These are phyloP conservation scores for Cirrhinus mrigala DNA, from an alignment of 2,797 vertebrate species.

Conservation along the genomic window DNA sequence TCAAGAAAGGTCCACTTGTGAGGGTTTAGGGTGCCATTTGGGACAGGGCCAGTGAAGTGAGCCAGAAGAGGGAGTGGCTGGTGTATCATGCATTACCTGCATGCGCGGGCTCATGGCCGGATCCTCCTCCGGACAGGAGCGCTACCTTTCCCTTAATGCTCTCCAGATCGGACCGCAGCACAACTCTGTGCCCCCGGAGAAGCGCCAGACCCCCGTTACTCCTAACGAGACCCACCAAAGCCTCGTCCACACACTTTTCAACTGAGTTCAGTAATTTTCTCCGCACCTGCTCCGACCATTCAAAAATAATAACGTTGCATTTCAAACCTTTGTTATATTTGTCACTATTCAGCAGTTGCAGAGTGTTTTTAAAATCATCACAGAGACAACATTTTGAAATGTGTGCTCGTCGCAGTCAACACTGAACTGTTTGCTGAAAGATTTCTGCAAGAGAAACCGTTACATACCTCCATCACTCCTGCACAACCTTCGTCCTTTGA, in stretches of 20 bases:
- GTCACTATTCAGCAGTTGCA: neutral
- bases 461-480: slow-evolving; percentile 21
- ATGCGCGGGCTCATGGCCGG: slow-evolving; percentile 94
- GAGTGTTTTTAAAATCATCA: neutral
- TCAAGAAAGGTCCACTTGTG: neutral
- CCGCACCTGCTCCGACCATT: slow-evolving; percentile 69
- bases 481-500: neutral
- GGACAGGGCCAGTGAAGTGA: neutral
- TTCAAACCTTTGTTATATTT: neutral
- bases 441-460: neutral
- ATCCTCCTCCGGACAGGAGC: slow-evolving; percentile 90
- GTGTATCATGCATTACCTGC: slow-evolving; percentile 76
- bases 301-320: neutral
- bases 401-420: neutral
- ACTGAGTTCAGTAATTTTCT: slow-evolving; percentile 87
- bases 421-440: neutral
- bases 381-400: neutral
- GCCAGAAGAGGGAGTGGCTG: too few relatives aligned
- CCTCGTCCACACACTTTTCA: slow-evolving; percentile 86
- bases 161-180: slow-evolving; percentile 82
- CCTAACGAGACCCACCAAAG: slow-evolving; percentile 83
- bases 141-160: slow-evolving; percentile 85
- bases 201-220: slow-evolving; percentile 74
- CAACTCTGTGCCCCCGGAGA: slow-evolving; percentile 86
- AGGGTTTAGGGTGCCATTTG: neutral